These are phyloP conservation scores for Chrysoperla carnea DNA, from an alignment of 1,140 invertebrate genomes.

Conservation along the genomic window DNA sequence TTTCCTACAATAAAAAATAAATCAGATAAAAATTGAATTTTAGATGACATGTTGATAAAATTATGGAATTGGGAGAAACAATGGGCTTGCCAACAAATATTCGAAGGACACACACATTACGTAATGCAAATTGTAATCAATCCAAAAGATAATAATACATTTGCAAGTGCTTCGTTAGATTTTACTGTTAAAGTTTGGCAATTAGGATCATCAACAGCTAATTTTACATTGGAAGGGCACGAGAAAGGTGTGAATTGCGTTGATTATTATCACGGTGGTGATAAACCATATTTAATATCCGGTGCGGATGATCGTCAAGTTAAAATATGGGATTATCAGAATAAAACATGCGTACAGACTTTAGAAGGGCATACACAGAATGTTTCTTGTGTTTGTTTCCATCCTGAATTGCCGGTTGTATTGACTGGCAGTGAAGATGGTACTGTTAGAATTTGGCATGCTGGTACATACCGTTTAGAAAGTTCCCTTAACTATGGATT, in stretches of 20 bases:
- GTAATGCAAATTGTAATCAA: conserved; percentile 99
- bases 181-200: conserved; percentile 98
- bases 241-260: conserved; percentile 99
- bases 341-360: conserved; percentile 98
- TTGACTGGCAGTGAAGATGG: conserved; percentile 96
- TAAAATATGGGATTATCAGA: conserved; percentile 99
- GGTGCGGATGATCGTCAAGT: conserved; percentile 94
- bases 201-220: conserved; percentile 86
- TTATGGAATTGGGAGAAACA: conserved; percentile 99
- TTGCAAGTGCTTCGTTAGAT: conserved; percentile 95
- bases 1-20: no score
- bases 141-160: conserved; percentile 99
- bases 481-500: conserved; percentile 96
- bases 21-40: conserved; percentile 18
- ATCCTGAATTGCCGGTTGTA: conserved; percentile 94
- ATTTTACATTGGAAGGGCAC: conserved; percentile 97
- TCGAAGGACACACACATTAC: conserved; percentile 97
- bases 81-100: conserved; percentile 93
- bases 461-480: conserved; percentile 91
- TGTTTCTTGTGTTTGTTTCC: conserved; percentile 83
- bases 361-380: conserved; percentile 95
- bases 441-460: conserved; percentile 93
- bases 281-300: conserved; percentile 98
- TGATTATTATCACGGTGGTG: conserved; percentile 99
- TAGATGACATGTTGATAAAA: conserved; percentile 98